Evolutionary conservation across 2,113 vertebrate genomes (phyloP).

Genomic region (Clinocottus analis): DNA sequence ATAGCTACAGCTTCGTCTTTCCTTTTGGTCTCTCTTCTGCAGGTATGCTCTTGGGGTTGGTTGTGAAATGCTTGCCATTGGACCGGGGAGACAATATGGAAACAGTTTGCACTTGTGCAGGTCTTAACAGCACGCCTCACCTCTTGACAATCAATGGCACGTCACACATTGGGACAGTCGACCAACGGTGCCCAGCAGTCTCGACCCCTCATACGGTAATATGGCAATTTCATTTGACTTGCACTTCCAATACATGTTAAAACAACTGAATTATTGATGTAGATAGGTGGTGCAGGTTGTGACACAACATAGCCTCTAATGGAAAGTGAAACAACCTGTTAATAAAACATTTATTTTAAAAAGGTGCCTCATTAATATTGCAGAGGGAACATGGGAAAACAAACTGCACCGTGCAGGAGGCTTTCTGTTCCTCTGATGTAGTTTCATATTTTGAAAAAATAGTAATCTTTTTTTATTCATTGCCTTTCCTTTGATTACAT

Average conservation of each 20-base stretch:
- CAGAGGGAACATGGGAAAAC: conserved; percentile 13
- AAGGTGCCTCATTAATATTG: conserved; percentile 2
- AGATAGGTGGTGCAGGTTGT: neutral
- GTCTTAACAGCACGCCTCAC: conserved; percentile 73
- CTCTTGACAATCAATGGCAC: conserved; percentile 82
- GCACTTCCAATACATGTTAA: neutral
- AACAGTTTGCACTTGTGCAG: conserved; percentile 78
- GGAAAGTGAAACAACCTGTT: neutral
- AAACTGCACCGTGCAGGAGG: neutral
- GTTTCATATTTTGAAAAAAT: conserved; percentile 16
- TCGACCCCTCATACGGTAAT: conserved; percentile 82
- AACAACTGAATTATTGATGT: conserved; percentile 3
- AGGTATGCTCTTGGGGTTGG: conserved; percentile 88
- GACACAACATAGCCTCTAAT: neutral
- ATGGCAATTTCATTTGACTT: conserved; percentile 23
- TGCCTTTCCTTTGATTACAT: conserved; percentile 25
- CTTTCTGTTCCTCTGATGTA: conserved; percentile 10
- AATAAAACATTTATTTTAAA: conserved; percentile 36
- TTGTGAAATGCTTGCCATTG: conserved; percentile 80
- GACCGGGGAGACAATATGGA: conserved; percentile 66
- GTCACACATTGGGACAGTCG: conserved; percentile 81
- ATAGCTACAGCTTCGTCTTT: neutral
- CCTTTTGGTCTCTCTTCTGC: neutral
- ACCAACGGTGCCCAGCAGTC: conserved; percentile 76
- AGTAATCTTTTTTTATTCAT: neutral